Conservation (phyloP, 2,888 invertebrate genomes). For the Mylabris sibirica region DNA sequence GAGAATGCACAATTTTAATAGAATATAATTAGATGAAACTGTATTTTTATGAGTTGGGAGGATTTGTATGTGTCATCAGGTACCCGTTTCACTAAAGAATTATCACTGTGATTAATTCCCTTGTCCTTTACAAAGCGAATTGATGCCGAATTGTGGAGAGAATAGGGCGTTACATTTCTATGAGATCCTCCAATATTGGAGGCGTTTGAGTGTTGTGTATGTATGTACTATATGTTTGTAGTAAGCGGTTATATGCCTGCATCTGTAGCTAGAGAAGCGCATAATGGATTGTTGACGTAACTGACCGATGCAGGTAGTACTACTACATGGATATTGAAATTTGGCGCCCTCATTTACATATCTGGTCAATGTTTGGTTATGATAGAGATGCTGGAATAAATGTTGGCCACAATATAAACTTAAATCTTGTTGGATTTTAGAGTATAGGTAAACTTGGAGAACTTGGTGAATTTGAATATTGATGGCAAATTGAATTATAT, state of each 20-base stretch:
- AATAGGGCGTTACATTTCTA: neutral
- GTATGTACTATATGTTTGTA: neutral
- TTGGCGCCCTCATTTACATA: slow-evolving; percentile 56
- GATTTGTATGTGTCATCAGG: neutral
- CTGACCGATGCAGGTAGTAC: slow-evolving; percentile 63
- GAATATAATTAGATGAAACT: slow-evolving; percentile 13
- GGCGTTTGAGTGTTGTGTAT: slow-evolving; percentile 4
- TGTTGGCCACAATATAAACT: slow-evolving; percentile 55
- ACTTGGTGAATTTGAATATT: slow-evolving; percentile 56
- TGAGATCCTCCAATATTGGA: neutral
- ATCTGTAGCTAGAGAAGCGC: slow-evolving; percentile 50
- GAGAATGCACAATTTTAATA: slow-evolving; percentile 33
- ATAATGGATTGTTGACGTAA: slow-evolving; percentile 61
- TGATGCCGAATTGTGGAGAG: slow-evolving; percentile 34
- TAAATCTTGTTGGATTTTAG: slow-evolving; percentile 51
- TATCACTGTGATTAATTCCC: slow-evolving; percentile 47
- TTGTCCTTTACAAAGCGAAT: slow-evolving; percentile 46
- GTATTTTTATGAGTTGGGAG: neutral
- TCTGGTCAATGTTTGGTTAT: slow-evolving; percentile 58
- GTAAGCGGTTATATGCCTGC: slow-evolving; percentile 14
- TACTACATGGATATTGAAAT: slow-evolving; percentile 45
- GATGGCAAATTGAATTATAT: slow-evolving; percentile 52
- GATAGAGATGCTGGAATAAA: slow-evolving; percentile 55
- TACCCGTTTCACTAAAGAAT: slow-evolving; percentile 33
- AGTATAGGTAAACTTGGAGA: slow-evolving; percentile 53